Evolutionary conservation across 2,113 vertebrate genomes (phyloP).

Genomic region (Gasterosteus aculeatus): DNA sequence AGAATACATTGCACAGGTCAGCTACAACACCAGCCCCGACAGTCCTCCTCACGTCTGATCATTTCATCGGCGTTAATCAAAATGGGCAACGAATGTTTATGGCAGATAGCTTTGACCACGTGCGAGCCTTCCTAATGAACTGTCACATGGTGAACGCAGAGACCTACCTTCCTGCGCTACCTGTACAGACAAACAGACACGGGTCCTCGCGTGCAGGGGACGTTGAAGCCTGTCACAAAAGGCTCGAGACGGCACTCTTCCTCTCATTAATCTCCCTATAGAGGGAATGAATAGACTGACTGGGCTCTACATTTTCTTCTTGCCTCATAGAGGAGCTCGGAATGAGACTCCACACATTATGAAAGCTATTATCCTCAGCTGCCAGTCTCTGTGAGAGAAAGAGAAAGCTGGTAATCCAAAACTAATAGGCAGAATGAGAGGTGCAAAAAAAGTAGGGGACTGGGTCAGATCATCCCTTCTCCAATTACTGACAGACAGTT

Average conservation of each 20-base stretch:
- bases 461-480: constrained; percentile 67
- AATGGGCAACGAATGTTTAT: constrained; percentile 14
- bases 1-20: constrained; percentile 6
- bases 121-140: constrained; percentile 41
- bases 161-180: constrained; percentile 48
- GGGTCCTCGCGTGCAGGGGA: constrained; percentile 42
- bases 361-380: constrained; percentile 76
- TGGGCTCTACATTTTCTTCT: constrained; percentile 63
- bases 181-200: constrained; percentile 37
- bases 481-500: constrained; percentile 75
- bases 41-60: constrained; percentile 17
- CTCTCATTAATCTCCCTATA: constrained; percentile 70
- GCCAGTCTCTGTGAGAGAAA: constrained; percentile 63
- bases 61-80: constrained; percentile 29
- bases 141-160: constrained; percentile 32
- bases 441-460: constrained; percentile 70
- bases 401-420: constrained; percentile 70
- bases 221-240: constrained; percentile 64
- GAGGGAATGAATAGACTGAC: constrained; percentile 66
- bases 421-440: constrained; percentile 74
- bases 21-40: constrained; percentile 2
- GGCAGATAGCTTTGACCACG: constrained; percentile 50
- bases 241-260: constrained; percentile 59
- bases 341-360: constrained; percentile 69
- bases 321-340: constrained; percentile 57